Evolutionary conservation across 2,113 vertebrate species (phyloP), one percentile per base, ranked within the genome.

Genomic region (Lepidothrix coronata): DNA sequence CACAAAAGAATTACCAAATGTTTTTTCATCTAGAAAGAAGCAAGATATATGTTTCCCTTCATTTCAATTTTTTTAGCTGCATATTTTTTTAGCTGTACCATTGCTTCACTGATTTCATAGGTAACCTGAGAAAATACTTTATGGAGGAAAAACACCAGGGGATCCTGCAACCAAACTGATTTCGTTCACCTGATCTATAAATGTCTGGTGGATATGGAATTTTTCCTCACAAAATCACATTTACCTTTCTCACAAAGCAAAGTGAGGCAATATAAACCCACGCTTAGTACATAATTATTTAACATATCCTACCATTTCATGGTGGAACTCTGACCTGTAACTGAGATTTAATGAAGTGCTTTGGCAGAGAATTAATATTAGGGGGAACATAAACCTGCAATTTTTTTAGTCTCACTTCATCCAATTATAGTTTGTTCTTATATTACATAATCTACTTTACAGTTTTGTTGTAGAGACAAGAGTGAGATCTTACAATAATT

Each of bases 311-410:
- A 91, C 70, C 90, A 95, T 96, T 97, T 97, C 92, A 92, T 89
- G 71, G 68, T 92, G 48, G 66, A 93, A 94, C 76, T 96, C 70
- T 97, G 92, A 80, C 63, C 88, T 95, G 67, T 94, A 96, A 95
- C 96, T 88, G 89, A 83, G 89, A 96, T 82, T 97, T 97, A 95
- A 96, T 96, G 85, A 91, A 92, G 95, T 97, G 96, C 76, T 95
- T 97, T 95, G 86, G 89, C 88, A 97, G 63, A 68, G 61, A 95
- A 55, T 96, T 96, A 94, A 58, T 93, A 94, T 95, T 95, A 94
- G 61, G 82, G 79, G 74, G 72, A 97, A 93, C 62, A 92, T 41
- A 93, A 96, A 95, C 30, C 70, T 88, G 31, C 31, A 39, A 8
- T 55, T 90, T 92, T 96, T 96, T 96, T 80, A 92, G 91, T 95